Evolutionary conservation across 2,888 invertebrate species (phyloP).

Genomic region (Atrina japonica): DNA sequence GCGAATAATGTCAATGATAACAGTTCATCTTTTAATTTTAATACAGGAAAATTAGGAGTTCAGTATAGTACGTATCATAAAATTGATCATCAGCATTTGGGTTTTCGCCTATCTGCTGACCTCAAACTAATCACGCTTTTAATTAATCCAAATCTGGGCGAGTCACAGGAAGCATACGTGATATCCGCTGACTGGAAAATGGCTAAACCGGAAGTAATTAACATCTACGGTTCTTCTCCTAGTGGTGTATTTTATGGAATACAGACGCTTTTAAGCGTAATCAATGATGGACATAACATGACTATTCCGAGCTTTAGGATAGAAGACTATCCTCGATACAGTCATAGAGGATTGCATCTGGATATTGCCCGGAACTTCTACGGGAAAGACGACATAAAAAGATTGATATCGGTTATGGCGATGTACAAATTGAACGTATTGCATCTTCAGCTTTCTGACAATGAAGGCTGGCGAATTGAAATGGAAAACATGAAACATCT

Average conservation of each 20-base stretch:
- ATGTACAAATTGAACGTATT: conserved; percentile 76
- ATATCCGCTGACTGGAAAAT: too few relatives aligned
- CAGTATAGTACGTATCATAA: too few relatives aligned
- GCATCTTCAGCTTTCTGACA: conserved; percentile 74
- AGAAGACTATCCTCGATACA: conserved; percentile 64
- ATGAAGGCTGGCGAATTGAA: conserved; percentile 76
- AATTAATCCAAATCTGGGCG: too few relatives aligned
- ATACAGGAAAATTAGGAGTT: too few relatives aligned
- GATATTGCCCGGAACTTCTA: conserved; percentile 76
- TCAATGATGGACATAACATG: conserved; percentile 8
- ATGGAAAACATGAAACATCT: conserved; percentile 72
- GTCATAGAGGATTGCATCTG: conserved; percentile 72
- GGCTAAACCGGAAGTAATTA: too few relatives aligned
- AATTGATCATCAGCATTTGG: too few relatives aligned
- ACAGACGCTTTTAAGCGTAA: conserved; percentile 51
- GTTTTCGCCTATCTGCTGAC: too few relatives aligned
- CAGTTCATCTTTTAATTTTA: too few relatives aligned
- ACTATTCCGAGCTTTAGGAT: conserved; percentile 30
- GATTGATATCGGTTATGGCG: conserved; percentile 70
- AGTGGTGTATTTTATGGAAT: conserved; percentile 63
- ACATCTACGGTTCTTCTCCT: conserved; percentile 48
- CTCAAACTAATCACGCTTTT: too few relatives aligned
- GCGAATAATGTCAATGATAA: too few relatives aligned
- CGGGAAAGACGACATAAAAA: conserved; percentile 52
- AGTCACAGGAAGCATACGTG: too few relatives aligned